These are phyloP conservation scores for Polia nebulosa DNA, from an alignment of 2,888 invertebrate species.

Conservation along the genomic window DNA sequence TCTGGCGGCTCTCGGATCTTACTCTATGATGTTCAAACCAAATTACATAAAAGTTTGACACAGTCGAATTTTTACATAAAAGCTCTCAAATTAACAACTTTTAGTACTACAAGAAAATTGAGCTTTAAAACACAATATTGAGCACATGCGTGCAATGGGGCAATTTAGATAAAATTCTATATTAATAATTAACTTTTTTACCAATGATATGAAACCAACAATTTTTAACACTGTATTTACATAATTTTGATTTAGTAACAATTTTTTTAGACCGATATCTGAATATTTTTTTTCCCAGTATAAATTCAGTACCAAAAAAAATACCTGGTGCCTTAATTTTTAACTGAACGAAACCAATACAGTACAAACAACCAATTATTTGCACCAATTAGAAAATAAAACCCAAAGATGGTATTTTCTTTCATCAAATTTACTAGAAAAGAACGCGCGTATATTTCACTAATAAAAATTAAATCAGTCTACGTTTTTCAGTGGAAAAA, in stretches of 20 bases:
- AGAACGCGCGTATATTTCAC: neutral
- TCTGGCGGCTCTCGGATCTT: too few species aligned
- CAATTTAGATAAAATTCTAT: neutral
- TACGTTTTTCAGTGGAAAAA: slow-evolving; percentile 6
- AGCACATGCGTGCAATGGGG: slow-evolving; percentile 22
- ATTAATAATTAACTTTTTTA: slow-evolving; percentile 12
- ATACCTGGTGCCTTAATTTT: neutral
- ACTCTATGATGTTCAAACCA: too few species aligned
- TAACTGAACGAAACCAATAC: neutral
- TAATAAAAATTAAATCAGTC: slow-evolving; percentile 42
- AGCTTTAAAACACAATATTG: slow-evolving; percentile 27
- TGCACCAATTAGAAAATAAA: neutral
- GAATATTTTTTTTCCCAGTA: too few species aligned
- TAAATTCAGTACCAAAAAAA: neutral
- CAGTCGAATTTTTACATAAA: slow-evolving; percentile 21
- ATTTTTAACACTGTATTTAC: slow-evolving; percentile 20
- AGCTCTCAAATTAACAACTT: slow-evolving; percentile 11
- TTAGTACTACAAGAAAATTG: slow-evolving; percentile 40
- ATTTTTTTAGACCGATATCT: neutral
- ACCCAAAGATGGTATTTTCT: neutral
- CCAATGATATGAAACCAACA: slow-evolving; percentile 34
- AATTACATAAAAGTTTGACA: slow-evolving; percentile 25
- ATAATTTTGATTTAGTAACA: slow-evolving; percentile 12
- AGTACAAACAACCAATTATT: too few species aligned
- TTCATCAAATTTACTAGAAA: neutral